Percentiles rank a stretch among this genome's conserved stretches.
phyloP scores from a whole-genome alignment of 2,797 vertebrate genomes.

The Rousettus madagascariensis region DNA sequence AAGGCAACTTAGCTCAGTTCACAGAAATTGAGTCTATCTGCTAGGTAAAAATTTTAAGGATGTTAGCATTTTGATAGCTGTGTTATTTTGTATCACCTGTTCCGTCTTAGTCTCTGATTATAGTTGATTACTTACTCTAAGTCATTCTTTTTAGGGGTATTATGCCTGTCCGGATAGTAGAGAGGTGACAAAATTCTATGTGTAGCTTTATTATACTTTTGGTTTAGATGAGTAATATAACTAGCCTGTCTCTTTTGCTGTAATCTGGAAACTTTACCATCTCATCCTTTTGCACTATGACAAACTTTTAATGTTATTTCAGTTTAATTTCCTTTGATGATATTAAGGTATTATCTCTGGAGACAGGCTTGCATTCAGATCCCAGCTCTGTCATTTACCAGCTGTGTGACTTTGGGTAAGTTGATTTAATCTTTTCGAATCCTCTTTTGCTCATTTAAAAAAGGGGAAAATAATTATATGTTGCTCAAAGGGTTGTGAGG shows the following conservation, averaged over 20 bases:
- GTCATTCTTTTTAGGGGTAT: background rate
- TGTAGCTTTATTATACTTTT: background rate
- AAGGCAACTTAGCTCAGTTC: background rate
- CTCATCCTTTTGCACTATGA: background rate
- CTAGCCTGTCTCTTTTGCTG: background rate
- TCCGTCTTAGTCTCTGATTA: background rate
- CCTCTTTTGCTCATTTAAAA: background rate
- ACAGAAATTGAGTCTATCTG: background rate
- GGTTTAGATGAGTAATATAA: background rate
- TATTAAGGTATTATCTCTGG: background rate
- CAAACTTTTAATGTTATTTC: background rate
- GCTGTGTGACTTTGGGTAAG: background rate
- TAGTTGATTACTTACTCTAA: background rate
- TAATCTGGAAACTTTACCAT: background rate
- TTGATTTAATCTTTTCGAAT: conserved; percentile 11
- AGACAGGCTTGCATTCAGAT: conserved; percentile 17
- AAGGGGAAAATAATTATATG: conserved; percentile 38
- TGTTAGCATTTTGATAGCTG: background rate
- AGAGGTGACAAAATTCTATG: background rate
- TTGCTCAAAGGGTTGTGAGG: background rate
- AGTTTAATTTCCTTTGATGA: background rate
- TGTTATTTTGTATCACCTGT: background rate
- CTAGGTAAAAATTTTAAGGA: background rate
- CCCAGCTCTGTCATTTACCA: conserved; percentile 3
- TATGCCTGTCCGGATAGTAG: background rate